Percentiles rank a stretch among this genome's conserved stretches.
These are phyloP conservation scores for Teinopalpus imperialis DNA, from an alignment of 2,888 invertebrate genomes.

Conservation along the genomic window DNA sequence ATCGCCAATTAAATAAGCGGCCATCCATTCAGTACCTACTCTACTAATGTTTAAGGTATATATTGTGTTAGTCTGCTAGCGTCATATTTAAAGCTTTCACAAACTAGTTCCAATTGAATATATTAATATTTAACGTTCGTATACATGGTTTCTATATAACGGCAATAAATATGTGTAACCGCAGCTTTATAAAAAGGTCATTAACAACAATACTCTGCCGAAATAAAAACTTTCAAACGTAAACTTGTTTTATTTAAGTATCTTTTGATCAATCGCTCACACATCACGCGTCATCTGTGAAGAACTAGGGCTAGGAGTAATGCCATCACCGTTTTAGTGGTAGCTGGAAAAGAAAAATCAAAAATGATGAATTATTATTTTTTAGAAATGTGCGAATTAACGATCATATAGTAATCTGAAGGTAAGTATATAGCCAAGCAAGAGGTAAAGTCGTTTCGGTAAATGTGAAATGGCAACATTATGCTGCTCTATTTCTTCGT, in stretches of 20 bases:
- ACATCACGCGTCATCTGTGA: slow-evolving; percentile 36
- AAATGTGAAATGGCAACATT: too few species aligned
- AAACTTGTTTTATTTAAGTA: slow-evolving; percentile 50
- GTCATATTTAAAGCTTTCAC: not conserved
- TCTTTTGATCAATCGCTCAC: slow-evolving; percentile 22
- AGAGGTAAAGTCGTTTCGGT: too few species aligned
- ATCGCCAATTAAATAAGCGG: slow-evolving; percentile 2
- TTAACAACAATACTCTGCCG: slow-evolving; percentile 40
- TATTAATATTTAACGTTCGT: not conserved
- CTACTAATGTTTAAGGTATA: not conserved
- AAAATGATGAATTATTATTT: too few species aligned
- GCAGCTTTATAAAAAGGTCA: slow-evolving; percentile 26
- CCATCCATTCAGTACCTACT: slow-evolving; percentile 7
- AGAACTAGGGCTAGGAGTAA: slow-evolving; percentile 29
- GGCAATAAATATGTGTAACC: slow-evolving; percentile 5
- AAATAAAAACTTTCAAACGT: slow-evolving; percentile 53
- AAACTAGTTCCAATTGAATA: not conserved
- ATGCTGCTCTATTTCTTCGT: too few species aligned
- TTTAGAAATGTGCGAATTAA: too few species aligned
- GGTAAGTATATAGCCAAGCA: too few species aligned
- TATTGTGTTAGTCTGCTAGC: slow-evolving; percentile 8
- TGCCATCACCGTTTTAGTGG: slow-evolving; percentile 2
- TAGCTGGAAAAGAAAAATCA: slow-evolving; percentile 10
- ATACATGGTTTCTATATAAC: not conserved
- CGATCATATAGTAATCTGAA: too few species aligned